Percentiles rank a stretch among this genome's conserved stretches.
Evolutionary conservation across 2,888 invertebrate genomes (phyloP).

Genomic region (Euspilapteryx auroguttella): DNA sequence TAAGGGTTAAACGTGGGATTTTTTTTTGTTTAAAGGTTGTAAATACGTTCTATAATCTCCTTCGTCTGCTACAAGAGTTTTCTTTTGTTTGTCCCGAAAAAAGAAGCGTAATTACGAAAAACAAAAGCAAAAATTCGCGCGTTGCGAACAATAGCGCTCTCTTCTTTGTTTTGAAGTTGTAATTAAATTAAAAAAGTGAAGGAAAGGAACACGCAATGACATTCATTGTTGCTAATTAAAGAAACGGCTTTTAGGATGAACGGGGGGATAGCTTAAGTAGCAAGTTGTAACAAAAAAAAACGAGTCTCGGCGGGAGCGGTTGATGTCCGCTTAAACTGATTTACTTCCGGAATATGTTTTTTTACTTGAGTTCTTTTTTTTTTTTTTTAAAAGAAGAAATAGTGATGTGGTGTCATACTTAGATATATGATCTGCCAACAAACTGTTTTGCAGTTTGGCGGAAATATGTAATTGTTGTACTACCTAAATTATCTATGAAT

Average conservation of each 20-base stretch:
- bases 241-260: constrained; percentile 38
- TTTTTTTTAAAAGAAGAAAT: not conserved
- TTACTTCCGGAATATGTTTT: constrained; percentile 34
- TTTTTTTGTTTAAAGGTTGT: no score
- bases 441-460: no score
- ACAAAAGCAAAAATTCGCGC: not conserved
- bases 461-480: no score
- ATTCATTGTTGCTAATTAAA: constrained; percentile 56
- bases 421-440: no score
- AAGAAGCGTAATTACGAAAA: not conserved
- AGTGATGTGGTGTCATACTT: no score
- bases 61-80: no score
- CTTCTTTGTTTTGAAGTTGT: constrained; percentile 39
- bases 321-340: no score
- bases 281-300: constrained; percentile 47
- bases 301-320: constrained; percentile 24
- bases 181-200: constrained; percentile 54
- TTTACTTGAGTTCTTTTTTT: constrained; percentile 14
- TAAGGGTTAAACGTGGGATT: no score
- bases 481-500: no score
- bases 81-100: no score
- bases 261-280: constrained; percentile 50
- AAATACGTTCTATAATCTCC: no score
- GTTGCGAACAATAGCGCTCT: constrained; percentile 15
- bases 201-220: constrained; percentile 46